These are phyloP conservation scores for Cervus canadensis DNA, from an alignment of 2,113 vertebrate species.

Conservation along the genomic window DNA sequence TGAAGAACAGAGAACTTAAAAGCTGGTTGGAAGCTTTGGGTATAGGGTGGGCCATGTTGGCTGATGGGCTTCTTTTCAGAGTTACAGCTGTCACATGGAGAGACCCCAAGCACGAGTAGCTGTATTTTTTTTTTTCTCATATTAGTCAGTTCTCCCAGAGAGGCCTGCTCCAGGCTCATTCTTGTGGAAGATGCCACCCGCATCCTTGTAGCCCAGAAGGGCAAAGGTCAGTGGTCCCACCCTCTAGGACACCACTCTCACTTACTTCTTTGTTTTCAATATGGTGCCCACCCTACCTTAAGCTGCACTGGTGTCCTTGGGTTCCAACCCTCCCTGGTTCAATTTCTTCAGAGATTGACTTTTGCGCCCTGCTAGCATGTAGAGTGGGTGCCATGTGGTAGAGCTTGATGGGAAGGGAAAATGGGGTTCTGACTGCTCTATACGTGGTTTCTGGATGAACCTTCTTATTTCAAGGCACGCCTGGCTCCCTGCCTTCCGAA, in stretches of 20 bases:
- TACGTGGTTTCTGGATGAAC: background rate
- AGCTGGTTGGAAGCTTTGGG: background rate
- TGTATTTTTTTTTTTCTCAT: background rate
- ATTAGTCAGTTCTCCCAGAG: background rate
- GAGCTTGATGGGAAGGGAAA: background rate
- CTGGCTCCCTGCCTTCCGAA: background rate
- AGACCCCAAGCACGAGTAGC: background rate
- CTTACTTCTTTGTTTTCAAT: background rate
- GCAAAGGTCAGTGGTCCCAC: background rate
- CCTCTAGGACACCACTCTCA: background rate
- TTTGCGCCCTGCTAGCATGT: background rate
- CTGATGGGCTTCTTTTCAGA: background rate
- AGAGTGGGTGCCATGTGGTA: accelerated
- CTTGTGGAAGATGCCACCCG: background rate
- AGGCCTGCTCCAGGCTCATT: background rate
- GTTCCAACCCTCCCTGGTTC: background rate
- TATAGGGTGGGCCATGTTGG: background rate
- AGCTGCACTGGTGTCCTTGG: background rate
- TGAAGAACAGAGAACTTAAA: background rate
- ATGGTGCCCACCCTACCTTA: accelerated
- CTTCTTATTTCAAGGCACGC: background rate
- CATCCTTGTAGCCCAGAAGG: background rate
- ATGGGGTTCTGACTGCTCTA: background rate
- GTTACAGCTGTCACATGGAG: background rate
- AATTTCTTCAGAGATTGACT: background rate